Evolutionary conservation across 2,113 vertebrate genomes (phyloP).

Genomic region (Neotragus moschatus): DNA sequence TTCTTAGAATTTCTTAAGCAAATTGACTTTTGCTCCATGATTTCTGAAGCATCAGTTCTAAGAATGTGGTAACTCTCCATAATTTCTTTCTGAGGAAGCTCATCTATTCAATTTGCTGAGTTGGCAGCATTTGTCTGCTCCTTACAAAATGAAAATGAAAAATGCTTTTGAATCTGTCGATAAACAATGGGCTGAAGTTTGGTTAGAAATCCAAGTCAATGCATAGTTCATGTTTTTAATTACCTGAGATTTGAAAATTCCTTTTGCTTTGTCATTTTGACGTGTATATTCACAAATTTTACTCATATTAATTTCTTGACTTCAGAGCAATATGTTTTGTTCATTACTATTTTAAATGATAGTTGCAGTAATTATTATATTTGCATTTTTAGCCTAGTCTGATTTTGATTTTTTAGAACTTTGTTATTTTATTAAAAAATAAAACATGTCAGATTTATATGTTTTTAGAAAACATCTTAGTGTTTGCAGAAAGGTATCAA

Average conservation of each 20-base stretch:
- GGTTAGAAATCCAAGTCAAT: neutral
- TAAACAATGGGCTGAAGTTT: constrained; percentile 27
- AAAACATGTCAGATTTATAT: neutral
- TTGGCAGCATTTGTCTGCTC: constrained; percentile 1
- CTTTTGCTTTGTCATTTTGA: neutral
- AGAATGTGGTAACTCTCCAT: neutral
- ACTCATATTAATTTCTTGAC: neutral
- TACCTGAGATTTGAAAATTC: neutral
- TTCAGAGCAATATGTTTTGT: neutral
- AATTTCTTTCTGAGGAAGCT: neutral
- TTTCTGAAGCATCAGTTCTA: constrained; percentile 24
- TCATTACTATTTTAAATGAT: neutral
- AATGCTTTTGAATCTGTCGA: constrained; percentile 13
- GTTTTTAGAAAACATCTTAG: neutral
- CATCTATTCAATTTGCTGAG: neutral
- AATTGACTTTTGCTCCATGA: neutral
- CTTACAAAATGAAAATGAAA: constrained; percentile 35
- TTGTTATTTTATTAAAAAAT: neutral
- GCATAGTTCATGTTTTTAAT: neutral
- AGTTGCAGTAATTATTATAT: neutral
- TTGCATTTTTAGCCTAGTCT: neutral
- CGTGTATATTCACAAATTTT: neutral
- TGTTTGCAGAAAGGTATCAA: neutral
- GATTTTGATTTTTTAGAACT: neutral
- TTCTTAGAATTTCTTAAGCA: constrained; percentile 29